Evolutionary conservation across 2,888 invertebrate species (phyloP).

Genomic region (Rhabditophanes sp.): DNA sequence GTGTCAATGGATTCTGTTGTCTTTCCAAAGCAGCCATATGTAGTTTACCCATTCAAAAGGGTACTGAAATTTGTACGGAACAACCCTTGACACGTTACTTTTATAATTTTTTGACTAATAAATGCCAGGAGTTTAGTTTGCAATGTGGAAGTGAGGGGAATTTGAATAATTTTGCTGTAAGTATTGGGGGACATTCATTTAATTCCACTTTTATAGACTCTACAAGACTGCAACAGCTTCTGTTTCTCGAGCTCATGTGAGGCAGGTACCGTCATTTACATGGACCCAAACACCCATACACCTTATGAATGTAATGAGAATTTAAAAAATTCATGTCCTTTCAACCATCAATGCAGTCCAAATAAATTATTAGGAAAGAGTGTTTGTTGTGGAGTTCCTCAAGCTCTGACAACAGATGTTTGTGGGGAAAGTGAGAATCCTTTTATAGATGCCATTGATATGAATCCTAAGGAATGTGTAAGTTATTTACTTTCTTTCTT

Average conservation of each 20-base stretch:
- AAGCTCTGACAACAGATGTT: no score
- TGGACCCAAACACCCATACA: slow-evolving; percentile 29
- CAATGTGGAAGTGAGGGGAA: slow-evolving; percentile 35
- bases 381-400: slow-evolving; percentile 35
- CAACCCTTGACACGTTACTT: slow-evolving; percentile 26
- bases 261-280: slow-evolving; percentile 21
- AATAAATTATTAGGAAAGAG: slow-evolving; percentile 21
- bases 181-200: background rate
- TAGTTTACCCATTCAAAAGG: slow-evolving; percentile 25
- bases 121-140: slow-evolving; percentile 33
- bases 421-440: slow-evolving; percentile 33
- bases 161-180: slow-evolving; percentile 30
- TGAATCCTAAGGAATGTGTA: slow-evolving; percentile 27
- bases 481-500: no score
- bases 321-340: slow-evolving; percentile 28
- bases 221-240: slow-evolving; percentile 25
- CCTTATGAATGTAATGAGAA: slow-evolving; percentile 28
- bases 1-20: slow-evolving; percentile 25
- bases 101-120: slow-evolving; percentile 28
- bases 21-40: slow-evolving; percentile 27
- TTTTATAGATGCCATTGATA: slow-evolving; percentile 26
- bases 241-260: slow-evolving; percentile 32
- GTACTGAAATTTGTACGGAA: slow-evolving; percentile 22
- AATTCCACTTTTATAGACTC: slow-evolving; percentile 2
- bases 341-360: slow-evolving; percentile 29